Conservation (phyloP, 1,140 invertebrate species). For the Drosophila athabasca region DNA sequence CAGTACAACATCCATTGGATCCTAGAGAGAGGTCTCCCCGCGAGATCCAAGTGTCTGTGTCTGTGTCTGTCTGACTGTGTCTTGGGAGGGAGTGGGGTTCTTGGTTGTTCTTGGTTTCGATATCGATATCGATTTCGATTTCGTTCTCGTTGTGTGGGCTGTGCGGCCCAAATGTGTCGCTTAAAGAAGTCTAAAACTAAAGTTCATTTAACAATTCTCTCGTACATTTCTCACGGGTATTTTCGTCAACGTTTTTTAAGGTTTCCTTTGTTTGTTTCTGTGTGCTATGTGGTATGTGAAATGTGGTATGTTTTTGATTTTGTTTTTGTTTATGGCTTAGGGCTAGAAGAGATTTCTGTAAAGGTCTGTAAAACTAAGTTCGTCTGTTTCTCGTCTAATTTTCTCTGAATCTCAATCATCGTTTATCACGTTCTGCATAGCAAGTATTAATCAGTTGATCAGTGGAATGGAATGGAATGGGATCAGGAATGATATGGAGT, state of each 20-base stretch:
- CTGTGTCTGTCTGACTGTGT: slow-evolving; percentile 40
- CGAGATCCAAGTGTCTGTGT: slow-evolving; percentile 30
- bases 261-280: slow-evolving; percentile 30
- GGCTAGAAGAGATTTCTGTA: slow-evolving; percentile 71
- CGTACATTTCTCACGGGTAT: slow-evolving; percentile 48
- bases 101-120: slow-evolving; percentile 33
- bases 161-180: slow-evolving; percentile 69
- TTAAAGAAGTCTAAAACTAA: slow-evolving; percentile 59
- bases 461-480: slow-evolving; percentile 25
- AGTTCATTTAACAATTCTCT: slow-evolving; percentile 49
- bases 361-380: slow-evolving; percentile 66
- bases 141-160: slow-evolving; percentile 49
- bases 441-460: slow-evolving; percentile 31
- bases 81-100: slow-evolving; percentile 34
- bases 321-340: slow-evolving; percentile 63
- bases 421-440: slow-evolving; percentile 73
- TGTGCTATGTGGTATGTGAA: not conserved
- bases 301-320: not conserved
- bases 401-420: slow-evolving; percentile 74
- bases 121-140: slow-evolving; percentile 32
- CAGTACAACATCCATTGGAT: slow-evolving; percentile 52
- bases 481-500: slow-evolving; percentile 35
- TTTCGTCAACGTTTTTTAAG: slow-evolving; percentile 58
- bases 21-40: slow-evolving; percentile 4
- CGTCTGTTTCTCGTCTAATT: slow-evolving; percentile 55